A percentile compares a stretch with the other conserved stretches of the same genome.
These are phyloP conservation scores for Cyanoramphus novaezelandiae DNA, from an alignment of 2,113 vertebrate genomes.

Conservation along the genomic window DNA sequence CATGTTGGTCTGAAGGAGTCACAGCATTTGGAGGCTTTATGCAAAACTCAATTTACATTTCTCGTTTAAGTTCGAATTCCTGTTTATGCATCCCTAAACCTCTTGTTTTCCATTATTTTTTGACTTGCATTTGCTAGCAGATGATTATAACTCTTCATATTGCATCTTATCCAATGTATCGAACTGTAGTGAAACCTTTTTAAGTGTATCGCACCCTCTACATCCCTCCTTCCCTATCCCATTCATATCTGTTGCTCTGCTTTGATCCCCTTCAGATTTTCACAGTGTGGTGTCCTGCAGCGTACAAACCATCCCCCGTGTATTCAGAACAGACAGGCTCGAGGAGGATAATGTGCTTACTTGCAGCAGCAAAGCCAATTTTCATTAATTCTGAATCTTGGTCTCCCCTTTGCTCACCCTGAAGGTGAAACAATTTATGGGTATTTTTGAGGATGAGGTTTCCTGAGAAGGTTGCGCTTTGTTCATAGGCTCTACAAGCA, in stretches of 20 bases:
- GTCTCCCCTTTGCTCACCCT: not conserved
- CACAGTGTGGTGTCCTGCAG: not conserved
- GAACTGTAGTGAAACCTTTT: not conserved
- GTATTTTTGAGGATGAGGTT: not conserved
- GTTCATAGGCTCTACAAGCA: not conserved
- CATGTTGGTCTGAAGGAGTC: not conserved
- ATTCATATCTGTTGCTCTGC: not conserved
- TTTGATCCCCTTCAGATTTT: conserved; percentile 4
- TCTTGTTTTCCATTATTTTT: not conserved
- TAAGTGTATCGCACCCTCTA: not conserved
- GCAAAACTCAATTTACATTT: not conserved
- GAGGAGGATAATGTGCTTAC: not conserved
- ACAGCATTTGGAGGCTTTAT: not conserved
- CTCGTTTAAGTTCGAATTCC: not conserved
- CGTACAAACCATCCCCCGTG: not conserved
- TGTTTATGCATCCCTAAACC: not conserved
- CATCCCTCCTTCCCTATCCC: not conserved
- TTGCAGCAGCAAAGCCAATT: not conserved
- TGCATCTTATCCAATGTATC: not conserved
- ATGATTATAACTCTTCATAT: not conserved
- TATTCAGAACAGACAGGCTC: not conserved
- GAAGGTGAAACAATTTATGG: not conserved
- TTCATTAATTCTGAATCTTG: not conserved
- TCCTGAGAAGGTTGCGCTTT: not conserved
- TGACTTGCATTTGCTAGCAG: not conserved